Base-by-base conservation (phyloP, 2,888 invertebrate genomes). In the Tenthredo mesomela region DNA sequence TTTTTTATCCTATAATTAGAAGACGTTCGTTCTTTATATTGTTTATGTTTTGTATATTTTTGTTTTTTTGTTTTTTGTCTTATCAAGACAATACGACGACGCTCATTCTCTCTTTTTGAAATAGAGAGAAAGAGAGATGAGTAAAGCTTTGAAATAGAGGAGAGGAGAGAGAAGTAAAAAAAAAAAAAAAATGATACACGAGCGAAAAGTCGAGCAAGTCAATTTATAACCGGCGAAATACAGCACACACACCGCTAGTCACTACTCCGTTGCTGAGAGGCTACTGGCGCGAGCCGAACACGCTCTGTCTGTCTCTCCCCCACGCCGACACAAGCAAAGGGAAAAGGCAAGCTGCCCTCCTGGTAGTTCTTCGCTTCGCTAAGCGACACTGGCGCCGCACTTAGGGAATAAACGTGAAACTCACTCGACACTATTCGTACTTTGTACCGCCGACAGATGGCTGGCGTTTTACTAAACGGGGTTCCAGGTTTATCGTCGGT, bases 201-300 rank as follows among this genome's bases (percentile, higher is more conserved):
- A 33, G 10, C 58, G 33, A 21, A 37, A 61, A 61, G 80, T 40
- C 80, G 61, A 80, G 37, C n/a, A 37, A 58, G 80, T 80, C 61
- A 61, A 40, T 80, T 61, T 80, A 33, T 61, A 65, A 40, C 65
- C 33, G 82, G 82, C 9, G 37, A 29, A 70, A 70, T 21, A 75
- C 40, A 47, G 70, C 54, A 50, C 85, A 67, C 73, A 73, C 83
- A 75, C 85, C 40, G 78, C 50, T 47, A 88, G 84, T 87, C 87
- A 88, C 88, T 86, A 86, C 88, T 88, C 88, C 88, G 86, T 86
- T 82, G 88, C 89, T 88, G 88, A 87, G 88, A 84, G 88, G 88
- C 89, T 88, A 90, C 90, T 90, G 89, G 87, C 87, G 85, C 86
- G 83, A 84, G 87, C 82, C 47, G 73, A 78, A 73, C 25, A 40